A percentile compares a stretch with the other conserved stretches of the same genome.
phyloP scores from a whole-genome alignment of 2,113 vertebrate species.

The Rhipidura dahli region DNA sequence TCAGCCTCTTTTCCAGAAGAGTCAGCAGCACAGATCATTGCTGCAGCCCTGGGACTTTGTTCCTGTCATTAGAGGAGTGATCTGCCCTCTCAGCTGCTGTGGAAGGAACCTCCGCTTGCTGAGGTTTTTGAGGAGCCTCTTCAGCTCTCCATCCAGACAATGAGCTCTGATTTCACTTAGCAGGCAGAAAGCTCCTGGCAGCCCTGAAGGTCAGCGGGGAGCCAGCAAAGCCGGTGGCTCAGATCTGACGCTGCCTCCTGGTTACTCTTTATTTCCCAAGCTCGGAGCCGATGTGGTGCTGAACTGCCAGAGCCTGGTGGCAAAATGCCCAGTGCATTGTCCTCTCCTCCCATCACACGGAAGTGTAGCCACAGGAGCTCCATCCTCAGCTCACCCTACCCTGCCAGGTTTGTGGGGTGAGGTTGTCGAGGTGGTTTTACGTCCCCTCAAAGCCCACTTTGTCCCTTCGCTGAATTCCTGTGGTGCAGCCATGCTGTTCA shows the following conservation, averaged over 20 bases:
- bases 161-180: constrained; percentile 4
- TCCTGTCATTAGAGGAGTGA: not conserved
- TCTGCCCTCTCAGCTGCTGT: not conserved
- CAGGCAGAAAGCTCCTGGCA: not conserved
- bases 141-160: not conserved
- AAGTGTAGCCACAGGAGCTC: not conserved
- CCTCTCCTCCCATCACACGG: not conserved
- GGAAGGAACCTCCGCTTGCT: not conserved
- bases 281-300: not conserved
- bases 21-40: not conserved
- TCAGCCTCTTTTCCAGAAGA: not conserved
- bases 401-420: not conserved
- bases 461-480: accelerated
- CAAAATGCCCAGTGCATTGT: not conserved
- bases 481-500: not conserved
- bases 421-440: not conserved
- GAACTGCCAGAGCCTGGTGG: not conserved
- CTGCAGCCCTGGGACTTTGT: not conserved
- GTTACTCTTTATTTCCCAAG: not conserved
- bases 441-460: not conserved
- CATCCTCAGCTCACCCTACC: not conserved
- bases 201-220: not conserved
- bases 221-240: not conserved
- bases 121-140: not conserved
- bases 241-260: not conserved